Evolutionary conservation across 2,888 invertebrate genomes (phyloP).

Genomic region (Spodoptera picta): DNA sequence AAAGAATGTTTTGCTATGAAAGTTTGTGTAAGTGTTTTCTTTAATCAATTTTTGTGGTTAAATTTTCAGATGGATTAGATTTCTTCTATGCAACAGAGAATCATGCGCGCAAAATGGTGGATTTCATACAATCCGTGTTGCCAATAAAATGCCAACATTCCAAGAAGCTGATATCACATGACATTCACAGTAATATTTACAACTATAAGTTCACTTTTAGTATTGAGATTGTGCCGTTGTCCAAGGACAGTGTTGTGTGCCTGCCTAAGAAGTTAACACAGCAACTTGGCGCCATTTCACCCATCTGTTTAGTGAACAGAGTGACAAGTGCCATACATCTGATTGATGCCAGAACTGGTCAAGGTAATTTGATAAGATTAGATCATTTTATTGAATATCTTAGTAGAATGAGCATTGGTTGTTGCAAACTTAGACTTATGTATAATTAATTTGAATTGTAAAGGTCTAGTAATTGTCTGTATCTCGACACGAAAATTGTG

Average conservation of each 20-base stretch:
- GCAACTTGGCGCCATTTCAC: constrained; percentile 95
- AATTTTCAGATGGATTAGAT: constrained; percentile 95
- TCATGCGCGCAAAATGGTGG: constrained; percentile 97
- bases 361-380: constrained; percentile 87
- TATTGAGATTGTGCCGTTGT: constrained; percentile 98
- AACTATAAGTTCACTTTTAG: constrained; percentile 98
- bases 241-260: constrained; percentile 97
- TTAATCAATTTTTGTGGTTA: not conserved
- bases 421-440: too few relatives aligned
- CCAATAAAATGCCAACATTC: constrained; percentile 96
- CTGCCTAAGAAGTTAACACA: constrained; percentile 95
- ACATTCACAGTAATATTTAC: constrained; percentile 98
- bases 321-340: constrained; percentile 97
- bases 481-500: too few relatives aligned
- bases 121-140: constrained; percentile 95
- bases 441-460: too few relatives aligned
- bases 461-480: too few relatives aligned
- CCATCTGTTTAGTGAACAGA: constrained; percentile 95
- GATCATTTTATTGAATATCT: not conserved
- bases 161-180: constrained; percentile 98
- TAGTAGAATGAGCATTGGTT: too few relatives aligned
- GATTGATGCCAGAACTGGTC: constrained; percentile 96
- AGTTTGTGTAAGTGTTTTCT: too few relatives aligned
- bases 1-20: too few relatives aligned
- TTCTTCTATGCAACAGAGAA: constrained; percentile 97